These are phyloP conservation scores for Mesochorus sp. DNA, from an alignment of 2,888 invertebrate species.

Conservation along the genomic window DNA sequence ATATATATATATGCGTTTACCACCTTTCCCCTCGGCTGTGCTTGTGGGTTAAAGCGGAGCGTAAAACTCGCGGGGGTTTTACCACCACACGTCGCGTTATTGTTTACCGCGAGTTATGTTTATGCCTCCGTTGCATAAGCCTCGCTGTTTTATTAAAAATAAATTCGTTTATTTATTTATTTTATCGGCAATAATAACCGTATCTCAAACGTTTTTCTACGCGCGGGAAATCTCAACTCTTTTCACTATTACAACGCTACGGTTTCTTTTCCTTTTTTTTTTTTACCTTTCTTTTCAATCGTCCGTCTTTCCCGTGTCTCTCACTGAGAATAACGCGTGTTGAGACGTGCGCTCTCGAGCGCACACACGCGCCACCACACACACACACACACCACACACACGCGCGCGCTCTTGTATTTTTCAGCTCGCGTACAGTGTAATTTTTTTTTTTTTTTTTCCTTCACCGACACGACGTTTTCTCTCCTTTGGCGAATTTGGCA, in stretches of 20 bases:
- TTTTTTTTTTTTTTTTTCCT: conserved; percentile 17
- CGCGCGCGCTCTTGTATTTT: conserved; percentile 6
- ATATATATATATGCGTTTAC: conserved; percentile 4
- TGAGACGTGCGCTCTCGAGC: conserved; percentile 11
- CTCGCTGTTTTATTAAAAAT: conserved; percentile 27
- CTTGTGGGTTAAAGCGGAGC: conserved; percentile 17
- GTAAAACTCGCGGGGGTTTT: conserved; percentile 32
- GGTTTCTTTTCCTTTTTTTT: not conserved
- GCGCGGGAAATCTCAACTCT: not conserved
- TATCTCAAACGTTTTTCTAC: not conserved
- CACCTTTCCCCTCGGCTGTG: not conserved
- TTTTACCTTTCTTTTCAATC: not conserved
- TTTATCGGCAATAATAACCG: not conserved
- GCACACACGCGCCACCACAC: conserved; percentile 9
- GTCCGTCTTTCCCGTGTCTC: not conserved
- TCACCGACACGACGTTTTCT: not conserved
- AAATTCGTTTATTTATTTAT: not conserved
- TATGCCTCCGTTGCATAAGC: conserved; percentile 59
- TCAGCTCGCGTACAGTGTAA: not conserved
- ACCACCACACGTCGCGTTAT: conserved; percentile 52
- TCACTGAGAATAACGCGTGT: conserved; percentile 26
- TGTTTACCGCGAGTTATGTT: conserved; percentile 60
- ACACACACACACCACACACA: not conserved
- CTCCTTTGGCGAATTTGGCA: too few species aligned
- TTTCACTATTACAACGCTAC: not conserved